phyloP scores from a whole-genome alignment of 2,888 invertebrate species.

The Eledone cirrhosa region DNA sequence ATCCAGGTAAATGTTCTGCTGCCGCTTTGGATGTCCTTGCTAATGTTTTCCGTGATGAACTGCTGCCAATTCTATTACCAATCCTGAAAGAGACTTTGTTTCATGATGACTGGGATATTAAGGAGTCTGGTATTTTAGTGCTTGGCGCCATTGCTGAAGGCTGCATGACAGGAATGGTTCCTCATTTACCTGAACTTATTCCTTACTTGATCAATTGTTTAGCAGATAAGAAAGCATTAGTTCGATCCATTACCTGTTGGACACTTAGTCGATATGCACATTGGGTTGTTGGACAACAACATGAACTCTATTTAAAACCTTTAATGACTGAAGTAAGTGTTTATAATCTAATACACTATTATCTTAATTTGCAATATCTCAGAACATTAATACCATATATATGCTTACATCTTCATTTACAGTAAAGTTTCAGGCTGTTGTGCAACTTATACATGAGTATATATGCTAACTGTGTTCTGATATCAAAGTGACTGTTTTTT shows the following conservation, averaged over 20 bases:
- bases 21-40: constrained; percentile 97
- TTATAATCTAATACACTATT: too few species aligned
- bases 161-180: constrained; percentile 96
- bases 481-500: too few species aligned
- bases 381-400: too few species aligned
- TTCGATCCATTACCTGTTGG: constrained; percentile 99
- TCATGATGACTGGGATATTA: constrained; percentile 95
- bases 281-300: constrained; percentile 97
- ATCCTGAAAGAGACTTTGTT: constrained; percentile 96
- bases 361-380: too few species aligned
- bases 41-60: constrained; percentile 94
- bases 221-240: constrained; percentile 92
- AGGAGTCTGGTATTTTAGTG: constrained; percentile 92
- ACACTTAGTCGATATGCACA: constrained; percentile 96
- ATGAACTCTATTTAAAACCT: constrained; percentile 91
- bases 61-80: constrained; percentile 91
- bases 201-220: constrained; percentile 94
- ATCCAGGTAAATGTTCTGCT: constrained; percentile 90
- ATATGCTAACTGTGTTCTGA: too few species aligned
- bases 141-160: constrained; percentile 89
- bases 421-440: too few species aligned
- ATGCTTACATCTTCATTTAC: too few species aligned
- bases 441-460: too few species aligned
- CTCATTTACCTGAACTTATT: constrained; percentile 93
- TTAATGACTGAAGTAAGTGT: constrained; percentile 85